phyloP scores from a whole-genome alignment of 2,113 vertebrate genomes.

The Labeo catla region DNA sequence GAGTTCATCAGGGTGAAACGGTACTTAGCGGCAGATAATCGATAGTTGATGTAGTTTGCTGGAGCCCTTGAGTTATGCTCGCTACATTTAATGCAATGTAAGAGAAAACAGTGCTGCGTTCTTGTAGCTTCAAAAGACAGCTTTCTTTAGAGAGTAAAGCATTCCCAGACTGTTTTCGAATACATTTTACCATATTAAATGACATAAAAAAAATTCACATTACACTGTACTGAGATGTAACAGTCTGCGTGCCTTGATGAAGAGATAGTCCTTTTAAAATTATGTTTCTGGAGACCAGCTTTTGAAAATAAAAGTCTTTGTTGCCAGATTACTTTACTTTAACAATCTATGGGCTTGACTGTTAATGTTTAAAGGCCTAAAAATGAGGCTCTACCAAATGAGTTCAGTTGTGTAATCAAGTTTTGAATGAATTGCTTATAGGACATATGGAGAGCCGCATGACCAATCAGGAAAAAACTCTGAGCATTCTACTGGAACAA shows the following conservation, averaged over 20 bases:
- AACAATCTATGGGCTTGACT: not conserved
- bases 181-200: not conserved
- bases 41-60: conserved; percentile 47
- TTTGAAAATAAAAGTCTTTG: not conserved
- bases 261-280: not conserved
- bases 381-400: not conserved
- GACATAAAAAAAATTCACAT: not conserved
- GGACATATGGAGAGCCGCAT: conserved; percentile 67
- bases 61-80: conserved; percentile 50
- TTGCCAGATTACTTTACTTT: not conserved
- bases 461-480: conserved; percentile 74
- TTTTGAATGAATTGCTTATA: conserved; percentile 51
- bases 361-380: not conserved
- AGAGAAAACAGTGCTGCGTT: not conserved
- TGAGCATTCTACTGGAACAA: conserved; percentile 78
- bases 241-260: not conserved
- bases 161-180: not conserved
- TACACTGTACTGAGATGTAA: not conserved
- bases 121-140: not conserved
- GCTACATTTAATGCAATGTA: conserved; percentile 39
- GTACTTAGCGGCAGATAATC: conserved; percentile 52
- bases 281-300: not conserved
- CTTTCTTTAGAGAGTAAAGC: not conserved
- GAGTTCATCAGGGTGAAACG: conserved; percentile 52
- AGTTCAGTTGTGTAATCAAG: not conserved